Conservation (phyloP, 2,797 vertebrate species). For the Chelon auratus region DNA sequence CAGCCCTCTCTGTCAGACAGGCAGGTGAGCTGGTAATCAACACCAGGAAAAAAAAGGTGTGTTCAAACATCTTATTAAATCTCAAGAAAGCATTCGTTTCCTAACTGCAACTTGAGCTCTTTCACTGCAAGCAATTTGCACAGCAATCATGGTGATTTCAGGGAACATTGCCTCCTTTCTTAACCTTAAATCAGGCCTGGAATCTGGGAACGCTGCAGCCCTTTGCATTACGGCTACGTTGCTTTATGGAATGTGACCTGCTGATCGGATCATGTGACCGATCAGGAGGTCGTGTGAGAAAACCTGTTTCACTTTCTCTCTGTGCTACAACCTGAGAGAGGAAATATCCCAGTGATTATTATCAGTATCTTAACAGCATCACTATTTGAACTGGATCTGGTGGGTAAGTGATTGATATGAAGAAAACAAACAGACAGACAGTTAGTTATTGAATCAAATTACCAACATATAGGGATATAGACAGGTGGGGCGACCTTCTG, state of each 20-base stretch:
- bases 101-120: neutral
- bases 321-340: neutral
- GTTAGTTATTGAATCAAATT: too few relatives aligned
- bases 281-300: conserved; percentile 31
- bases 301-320: conserved; percentile 39
- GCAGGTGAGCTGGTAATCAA: neutral
- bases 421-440: too few relatives aligned
- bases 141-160: neutral
- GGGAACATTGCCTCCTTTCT: neutral
- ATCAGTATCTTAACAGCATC: too few relatives aligned
- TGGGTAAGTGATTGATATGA: too few relatives aligned
- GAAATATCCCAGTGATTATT: neutral
- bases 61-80: neutral
- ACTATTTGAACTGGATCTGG: too few relatives aligned
- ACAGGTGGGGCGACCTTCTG: too few relatives aligned
- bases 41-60: neutral
- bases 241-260: conserved; percentile 65
- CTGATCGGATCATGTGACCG: conserved; percentile 62
- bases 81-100: neutral
- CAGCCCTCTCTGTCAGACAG: neutral
- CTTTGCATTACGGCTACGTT: conserved; percentile 23
- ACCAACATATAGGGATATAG: too few relatives aligned
- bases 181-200: conserved; percentile 3
- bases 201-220: conserved; percentile 17
- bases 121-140: neutral